These are phyloP conservation scores for Eufriesea mexicana DNA, from an alignment of 1,140 invertebrate genomes.

Conservation along the genomic window DNA sequence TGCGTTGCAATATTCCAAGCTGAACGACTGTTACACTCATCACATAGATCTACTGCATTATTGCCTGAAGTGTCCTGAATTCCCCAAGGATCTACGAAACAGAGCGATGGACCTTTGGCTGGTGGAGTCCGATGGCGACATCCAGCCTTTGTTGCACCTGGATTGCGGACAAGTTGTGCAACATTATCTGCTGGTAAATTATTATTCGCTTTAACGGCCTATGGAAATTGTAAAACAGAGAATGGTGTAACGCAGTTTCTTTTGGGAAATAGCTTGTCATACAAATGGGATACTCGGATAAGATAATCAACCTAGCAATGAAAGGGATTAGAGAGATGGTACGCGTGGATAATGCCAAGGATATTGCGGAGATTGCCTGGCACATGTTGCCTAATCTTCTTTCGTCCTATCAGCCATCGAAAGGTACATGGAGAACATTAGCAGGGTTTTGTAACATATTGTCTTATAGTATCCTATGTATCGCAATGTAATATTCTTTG, in stretches of 20 bases:
- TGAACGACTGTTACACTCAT: slow-evolving; percentile 69
- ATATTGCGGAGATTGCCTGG: slow-evolving; percentile 59
- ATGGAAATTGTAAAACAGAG: background rate
- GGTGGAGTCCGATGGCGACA: slow-evolving; percentile 59
- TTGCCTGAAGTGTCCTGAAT: slow-evolving; percentile 40
- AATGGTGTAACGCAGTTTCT: background rate
- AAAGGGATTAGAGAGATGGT: slow-evolving; percentile 57
- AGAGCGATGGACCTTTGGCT: slow-evolving; percentile 60
- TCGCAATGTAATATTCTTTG: too few relatives aligned
- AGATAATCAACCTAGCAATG: slow-evolving; percentile 42
- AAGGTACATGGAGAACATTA: slow-evolving; percentile 11
- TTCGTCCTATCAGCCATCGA: slow-evolving; percentile 12
- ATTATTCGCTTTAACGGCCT: background rate
- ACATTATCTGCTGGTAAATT: slow-evolving; percentile 55
- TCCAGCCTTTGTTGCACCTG: slow-evolving; percentile 46
- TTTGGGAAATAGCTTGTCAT: slow-evolving; percentile 32
- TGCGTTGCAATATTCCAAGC: slow-evolving; percentile 39
- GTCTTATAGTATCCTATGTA: too few relatives aligned
- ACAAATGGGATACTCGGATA: slow-evolving; percentile 16
- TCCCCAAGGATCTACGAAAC: slow-evolving; percentile 45
- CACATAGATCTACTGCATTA: slow-evolving; percentile 66
- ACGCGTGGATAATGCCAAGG: slow-evolving; percentile 19
- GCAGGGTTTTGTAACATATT: too few relatives aligned
- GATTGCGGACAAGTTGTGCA: slow-evolving; percentile 35
- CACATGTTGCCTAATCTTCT: slow-evolving; percentile 57